phyloP scores from a whole-genome alignment of 2,797 vertebrate species.

The Podarcis siculus region DNA sequence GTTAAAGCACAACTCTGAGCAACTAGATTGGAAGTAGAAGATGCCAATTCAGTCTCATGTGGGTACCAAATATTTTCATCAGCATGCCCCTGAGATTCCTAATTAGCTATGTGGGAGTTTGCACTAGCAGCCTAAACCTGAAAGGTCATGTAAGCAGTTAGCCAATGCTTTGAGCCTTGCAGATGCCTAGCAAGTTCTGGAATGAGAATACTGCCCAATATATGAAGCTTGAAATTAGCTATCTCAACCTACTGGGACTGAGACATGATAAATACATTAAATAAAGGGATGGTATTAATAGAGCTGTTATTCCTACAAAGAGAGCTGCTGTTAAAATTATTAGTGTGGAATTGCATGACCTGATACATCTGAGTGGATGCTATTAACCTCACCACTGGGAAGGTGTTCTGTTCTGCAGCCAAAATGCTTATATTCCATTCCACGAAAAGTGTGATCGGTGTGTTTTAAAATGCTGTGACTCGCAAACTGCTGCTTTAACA shows the following conservation, averaged over 20 bases:
- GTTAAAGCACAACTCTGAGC: neutral
- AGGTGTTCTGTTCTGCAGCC: neutral
- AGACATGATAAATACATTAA: neutral
- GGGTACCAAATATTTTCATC: neutral
- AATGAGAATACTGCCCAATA: neutral
- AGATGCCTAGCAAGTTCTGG: neutral
- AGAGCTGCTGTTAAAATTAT: neutral
- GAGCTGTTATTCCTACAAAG: neutral
- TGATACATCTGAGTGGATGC: neutral
- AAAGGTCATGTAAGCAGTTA: neutral
- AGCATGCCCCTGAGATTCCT: neutral
- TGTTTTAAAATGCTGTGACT: neutral
- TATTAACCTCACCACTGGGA: neutral
- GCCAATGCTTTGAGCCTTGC: neutral
- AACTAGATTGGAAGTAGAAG: neutral
- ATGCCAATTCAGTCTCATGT: neutral
- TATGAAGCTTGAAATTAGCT: neutral
- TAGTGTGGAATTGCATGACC: neutral
- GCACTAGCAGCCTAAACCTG: neutral
- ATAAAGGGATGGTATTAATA: neutral
- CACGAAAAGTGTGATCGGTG: neutral
- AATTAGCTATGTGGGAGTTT: neutral
- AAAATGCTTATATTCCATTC: neutral
- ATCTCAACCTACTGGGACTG: constrained; percentile 3
- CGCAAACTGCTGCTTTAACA: constrained; percentile 1